These are phyloP conservation scores for Diuraphis noxia DNA, from an alignment of 1,140 invertebrate genomes.

Conservation along the genomic window DNA sequence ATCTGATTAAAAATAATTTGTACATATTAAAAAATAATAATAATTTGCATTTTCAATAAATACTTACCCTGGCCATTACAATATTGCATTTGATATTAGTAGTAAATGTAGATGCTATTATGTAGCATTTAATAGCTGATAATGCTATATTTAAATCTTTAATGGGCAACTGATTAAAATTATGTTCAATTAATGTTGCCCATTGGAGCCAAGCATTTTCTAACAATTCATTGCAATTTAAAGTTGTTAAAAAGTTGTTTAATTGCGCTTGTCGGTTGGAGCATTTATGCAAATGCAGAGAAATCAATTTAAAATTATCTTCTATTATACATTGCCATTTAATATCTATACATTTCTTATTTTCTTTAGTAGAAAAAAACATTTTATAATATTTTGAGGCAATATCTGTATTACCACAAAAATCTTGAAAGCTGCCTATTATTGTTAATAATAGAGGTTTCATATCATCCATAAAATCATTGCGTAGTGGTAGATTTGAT, in stretches of 20 bases:
- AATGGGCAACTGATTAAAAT: not conserved
- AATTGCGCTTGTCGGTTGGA: not conserved
- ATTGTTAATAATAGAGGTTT: not conserved
- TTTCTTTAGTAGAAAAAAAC: not conserved
- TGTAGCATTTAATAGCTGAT: conserved; percentile 42
- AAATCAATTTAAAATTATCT: not conserved
- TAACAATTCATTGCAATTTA: conserved; percentile 15
- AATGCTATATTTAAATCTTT: conserved; percentile 12
- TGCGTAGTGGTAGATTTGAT: too few relatives aligned
- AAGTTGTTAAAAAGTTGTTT: not conserved
- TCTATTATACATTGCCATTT: conserved; percentile 25
- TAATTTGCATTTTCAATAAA: not conserved
- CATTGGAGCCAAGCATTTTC: conserved; percentile 40
- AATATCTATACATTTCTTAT: not conserved
- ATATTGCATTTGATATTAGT: not conserved
- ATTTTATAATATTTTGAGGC: not conserved
- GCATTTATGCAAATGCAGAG: not conserved
- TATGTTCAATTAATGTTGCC: conserved; percentile 33
- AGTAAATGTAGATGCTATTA: conserved; percentile 22
- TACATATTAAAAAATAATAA: not conserved
- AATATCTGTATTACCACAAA: not conserved
- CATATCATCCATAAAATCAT: not conserved
- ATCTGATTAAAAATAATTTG: conserved; percentile 15
- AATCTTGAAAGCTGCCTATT: not conserved
- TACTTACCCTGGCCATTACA: conserved; percentile 13